Percentiles rank a stretch among this genome's conserved stretches.
phyloP scores from a whole-genome alignment of 2,888 invertebrate genomes.

The Drosophila basisetae region DNA sequence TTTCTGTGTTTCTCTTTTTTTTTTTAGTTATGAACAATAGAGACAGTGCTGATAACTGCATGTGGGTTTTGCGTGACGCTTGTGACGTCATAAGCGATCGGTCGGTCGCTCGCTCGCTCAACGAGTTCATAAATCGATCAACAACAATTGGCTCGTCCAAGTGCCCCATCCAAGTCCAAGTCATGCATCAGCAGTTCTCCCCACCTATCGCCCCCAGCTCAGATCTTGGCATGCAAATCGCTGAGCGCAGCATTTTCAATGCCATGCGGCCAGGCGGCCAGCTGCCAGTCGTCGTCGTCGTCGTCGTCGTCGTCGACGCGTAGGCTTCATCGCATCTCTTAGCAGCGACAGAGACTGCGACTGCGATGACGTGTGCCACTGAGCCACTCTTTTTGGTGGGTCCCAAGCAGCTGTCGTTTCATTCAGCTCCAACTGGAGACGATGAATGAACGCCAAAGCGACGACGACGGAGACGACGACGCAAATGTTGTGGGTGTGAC shows the following conservation, averaged over 20 bases:
- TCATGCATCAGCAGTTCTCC: conserved; percentile 64
- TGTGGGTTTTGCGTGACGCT: conserved; percentile 59
- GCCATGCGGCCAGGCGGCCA: conserved; percentile 43
- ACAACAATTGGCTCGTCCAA: conserved; percentile 63
- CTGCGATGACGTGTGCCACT: conserved; percentile 61
- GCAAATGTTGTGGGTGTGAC: conserved; percentile 74
- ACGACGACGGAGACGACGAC: conserved; percentile 43
- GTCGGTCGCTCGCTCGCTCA: conserved; percentile 14
- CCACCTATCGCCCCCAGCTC: not conserved
- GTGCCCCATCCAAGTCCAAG: conserved; percentile 32
- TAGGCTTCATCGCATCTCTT: conserved; percentile 61
- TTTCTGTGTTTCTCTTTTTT: not conserved
- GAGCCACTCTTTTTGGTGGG: conserved; percentile 47
- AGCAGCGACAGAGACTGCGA: conserved; percentile 1
- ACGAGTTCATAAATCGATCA: conserved; percentile 81
- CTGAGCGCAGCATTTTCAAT: conserved; percentile 66
- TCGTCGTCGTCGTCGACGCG: conserved; percentile 34
- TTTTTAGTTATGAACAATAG: conserved; percentile 29
- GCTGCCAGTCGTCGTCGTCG: conserved; percentile 23
- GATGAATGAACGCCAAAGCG: conserved; percentile 63
- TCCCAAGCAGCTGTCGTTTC: conserved; percentile 54
- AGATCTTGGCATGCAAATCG: conserved; percentile 73
- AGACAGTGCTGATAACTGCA: conserved; percentile 47
- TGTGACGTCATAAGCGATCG: conserved; percentile 65
- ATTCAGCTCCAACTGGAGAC: conserved; percentile 63